Evolutionary conservation across 1,140 invertebrate species (phyloP), one percentile per base, ranked within the genome.

Genomic region (Ditylenchus dipsaci): DNA sequence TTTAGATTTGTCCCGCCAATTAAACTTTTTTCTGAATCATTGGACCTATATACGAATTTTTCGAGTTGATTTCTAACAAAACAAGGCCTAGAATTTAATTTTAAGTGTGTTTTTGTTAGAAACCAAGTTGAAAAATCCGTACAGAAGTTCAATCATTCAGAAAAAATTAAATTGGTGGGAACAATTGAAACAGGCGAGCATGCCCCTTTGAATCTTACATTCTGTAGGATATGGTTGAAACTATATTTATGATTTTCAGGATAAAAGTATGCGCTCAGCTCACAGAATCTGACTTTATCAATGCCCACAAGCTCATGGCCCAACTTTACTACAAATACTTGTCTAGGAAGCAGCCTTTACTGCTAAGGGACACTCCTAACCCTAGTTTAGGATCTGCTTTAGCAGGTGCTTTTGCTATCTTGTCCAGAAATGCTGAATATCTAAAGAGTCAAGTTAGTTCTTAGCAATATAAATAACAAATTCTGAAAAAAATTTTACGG

Each of bases 321-420:
- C 67, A 77, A 69, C 45, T 78, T 5, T 78, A 76, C 57, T 77
- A 78, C 61, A 69, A 77, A 65, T 76, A 68, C 53, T 15, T 30
- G 8, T 76, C 72, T n/a, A 62, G 66, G n/a, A n/a, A 59, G 45
- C 68, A 77, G 61, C 73, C 76, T 13, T 60, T 77, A 26, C 43
- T 73, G 29, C 57, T 77, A 21, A 49, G 76, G 15, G 76, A 77
- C 38, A 56, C 76, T n/a, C 76, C 76, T 11, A 78, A 73, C 62
- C 77, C 76, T n/a, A 65, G 43, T 26, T 15, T 77, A n/a, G 69
- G 47, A n/a, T 30, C 42, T 7, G 75, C 75, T 42, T 27, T 76
- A n/a, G 45, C 71, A 0, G 59, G 57, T 9, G 74, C 75, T 17
- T 78, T 78, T 59, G 63, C 69, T 30, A 49, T 78, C 11, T 30